Evolutionary conservation across 2,888 invertebrate species (phyloP).

Genomic region (Eudemis profundana): DNA sequence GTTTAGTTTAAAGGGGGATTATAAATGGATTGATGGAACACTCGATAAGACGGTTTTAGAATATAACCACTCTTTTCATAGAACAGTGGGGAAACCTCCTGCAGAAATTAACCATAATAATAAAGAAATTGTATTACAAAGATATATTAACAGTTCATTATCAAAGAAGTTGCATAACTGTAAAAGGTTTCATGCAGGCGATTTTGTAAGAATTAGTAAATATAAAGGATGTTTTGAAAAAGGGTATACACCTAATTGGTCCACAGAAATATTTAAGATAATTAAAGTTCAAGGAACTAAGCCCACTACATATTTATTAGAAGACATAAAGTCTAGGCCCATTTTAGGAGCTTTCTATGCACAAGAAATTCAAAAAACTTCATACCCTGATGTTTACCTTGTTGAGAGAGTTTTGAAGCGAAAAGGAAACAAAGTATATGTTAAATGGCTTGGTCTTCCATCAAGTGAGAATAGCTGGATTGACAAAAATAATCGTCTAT

Average conservation of each 20-base stretch:
- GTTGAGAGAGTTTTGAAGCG: background rate
- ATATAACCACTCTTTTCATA: constrained; percentile 15
- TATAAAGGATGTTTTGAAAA: constrained; percentile 6
- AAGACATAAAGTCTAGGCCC: background rate
- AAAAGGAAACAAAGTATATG: constrained; percentile 3
- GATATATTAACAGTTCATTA: background rate
- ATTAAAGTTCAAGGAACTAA: background rate
- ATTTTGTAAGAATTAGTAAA: background rate
- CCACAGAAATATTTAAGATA: background rate
- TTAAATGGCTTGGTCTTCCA: constrained; percentile 22
- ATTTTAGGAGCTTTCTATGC: background rate
- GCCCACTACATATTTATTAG: background rate
- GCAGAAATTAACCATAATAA: no score
- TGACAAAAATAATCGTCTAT: background rate
- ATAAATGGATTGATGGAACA: constrained; percentile 40
- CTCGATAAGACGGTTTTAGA: no score
- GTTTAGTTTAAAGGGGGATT: constrained; percentile 36
- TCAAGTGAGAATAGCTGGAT: background rate
- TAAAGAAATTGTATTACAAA: background rate
- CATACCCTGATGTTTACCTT: background rate
- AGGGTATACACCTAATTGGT: constrained; percentile 2
- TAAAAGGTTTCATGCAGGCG: constrained; percentile 4
- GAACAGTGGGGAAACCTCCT: background rate
- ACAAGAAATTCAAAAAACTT: background rate
- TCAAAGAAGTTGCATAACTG: background rate